phyloP scores from a whole-genome alignment of 2,888 invertebrate genomes.

The Sinohyriopsis cumingii region DNA sequence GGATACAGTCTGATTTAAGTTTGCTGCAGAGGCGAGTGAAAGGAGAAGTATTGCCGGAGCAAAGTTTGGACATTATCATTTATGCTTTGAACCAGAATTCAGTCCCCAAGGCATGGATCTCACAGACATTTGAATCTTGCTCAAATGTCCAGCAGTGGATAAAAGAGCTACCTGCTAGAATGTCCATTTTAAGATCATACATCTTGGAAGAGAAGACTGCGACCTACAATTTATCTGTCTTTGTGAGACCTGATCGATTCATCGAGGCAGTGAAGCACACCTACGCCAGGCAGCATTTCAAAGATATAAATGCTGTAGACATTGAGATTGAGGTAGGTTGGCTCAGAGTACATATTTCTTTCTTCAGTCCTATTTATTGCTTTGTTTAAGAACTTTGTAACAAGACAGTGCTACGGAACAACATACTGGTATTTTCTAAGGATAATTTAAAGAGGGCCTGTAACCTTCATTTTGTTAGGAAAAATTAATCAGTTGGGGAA shows the following conservation, averaged over 20 bases:
- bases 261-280: conserved; percentile 60
- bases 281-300: conserved; percentile 60
- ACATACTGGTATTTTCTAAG: not conserved
- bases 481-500: too few relatives aligned
- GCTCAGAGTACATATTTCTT: not conserved
- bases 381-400: not conserved
- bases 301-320: conserved; percentile 56
- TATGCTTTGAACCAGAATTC: conserved; percentile 51
- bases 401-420: not conserved
- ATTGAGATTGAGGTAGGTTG: conserved; percentile 60
- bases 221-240: conserved; percentile 53
- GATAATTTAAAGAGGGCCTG: too few relatives aligned
- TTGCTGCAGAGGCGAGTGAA: conserved; percentile 42
- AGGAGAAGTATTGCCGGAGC: conserved; percentile 49
- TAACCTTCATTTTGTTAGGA: too few relatives aligned
- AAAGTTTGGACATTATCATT: conserved; percentile 44
- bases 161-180: conserved; percentile 35
- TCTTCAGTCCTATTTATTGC: not conserved
- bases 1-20: conserved; percentile 47
- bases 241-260: conserved; percentile 63
- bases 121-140: conserved; percentile 51
- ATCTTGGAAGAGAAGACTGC: conserved; percentile 36
- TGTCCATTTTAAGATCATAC: conserved; percentile 45
- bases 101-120: conserved; percentile 59
- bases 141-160: conserved; percentile 54